Base-by-base conservation (phyloP, 1,140 invertebrate species). In the Lepidurus packardi region DNA sequence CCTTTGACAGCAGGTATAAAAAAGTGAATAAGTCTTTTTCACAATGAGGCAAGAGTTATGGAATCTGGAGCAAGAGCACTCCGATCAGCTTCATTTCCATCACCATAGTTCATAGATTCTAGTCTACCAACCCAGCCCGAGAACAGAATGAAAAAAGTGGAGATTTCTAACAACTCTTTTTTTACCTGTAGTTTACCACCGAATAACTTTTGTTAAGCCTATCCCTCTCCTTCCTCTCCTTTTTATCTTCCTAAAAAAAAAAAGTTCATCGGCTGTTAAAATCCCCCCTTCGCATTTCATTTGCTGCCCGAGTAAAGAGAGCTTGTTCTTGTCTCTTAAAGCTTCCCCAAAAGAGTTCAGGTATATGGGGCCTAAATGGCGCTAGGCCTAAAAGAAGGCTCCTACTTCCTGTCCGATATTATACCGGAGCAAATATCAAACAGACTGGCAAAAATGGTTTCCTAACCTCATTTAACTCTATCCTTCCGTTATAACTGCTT, bases 1-100 rank as follows among this genome's bases (percentile, higher is more conserved):
- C n/a, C 53, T 65, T 1, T 65, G 21, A 65, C 53, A 65, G 53
- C 45, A 47, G 45, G 16, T 11, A 47, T 11, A 47, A 65, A 65
- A 65, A 65, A 65, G 6, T n/a, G 53, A 65, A n/a, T 21, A n/a
- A 13, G 6, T 21, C 16, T 65, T 65, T 21, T 65, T 47, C 45
- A 65, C 16, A 65, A 65, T 7, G 9, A 7, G 16, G 53, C 13
- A 13, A 13, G 53, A 65, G 16, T 65, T 65, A 16, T 65, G 53
- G 21, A 65, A 11, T 65, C 53, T 65, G 53, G 53, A 65, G 13
- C 53, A 21, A 65, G 53, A 65, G 53, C 53, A 13, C 53, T 65
- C 53, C 53, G 8, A 65, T 65, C 53, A 65, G 53, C 53, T 65
- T 65, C 53, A 65, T 65, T 65, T 65, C 53, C 53, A 65, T 65